These are phyloP conservation scores for Callocephalon fimbriatum DNA, from an alignment of 2,113 vertebrate genomes.

Conservation along the genomic window DNA sequence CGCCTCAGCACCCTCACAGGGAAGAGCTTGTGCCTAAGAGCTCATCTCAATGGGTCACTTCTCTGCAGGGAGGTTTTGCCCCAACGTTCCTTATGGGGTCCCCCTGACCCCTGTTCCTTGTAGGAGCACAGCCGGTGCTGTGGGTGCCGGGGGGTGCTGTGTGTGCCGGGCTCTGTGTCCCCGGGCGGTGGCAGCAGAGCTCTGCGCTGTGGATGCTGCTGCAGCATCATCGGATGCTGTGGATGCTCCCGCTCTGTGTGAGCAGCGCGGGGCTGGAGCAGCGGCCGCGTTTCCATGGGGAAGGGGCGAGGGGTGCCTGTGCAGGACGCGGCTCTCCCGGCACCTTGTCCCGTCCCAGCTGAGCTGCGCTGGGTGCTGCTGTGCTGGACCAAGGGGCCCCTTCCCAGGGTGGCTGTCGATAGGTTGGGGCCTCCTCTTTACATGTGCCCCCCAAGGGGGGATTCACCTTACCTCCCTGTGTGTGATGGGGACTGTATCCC, in stretches of 20 bases:
- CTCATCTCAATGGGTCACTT: background rate
- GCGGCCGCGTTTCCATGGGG: fast-evolving
- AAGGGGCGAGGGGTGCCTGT: fast-evolving
- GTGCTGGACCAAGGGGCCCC: too few relatives aligned
- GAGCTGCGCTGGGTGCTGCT: background rate
- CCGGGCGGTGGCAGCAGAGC: constrained; percentile 52
- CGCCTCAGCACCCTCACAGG: background rate
- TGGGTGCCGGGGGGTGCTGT: background rate
- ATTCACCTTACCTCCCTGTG: fast-evolving
- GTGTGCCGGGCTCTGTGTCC: background rate
- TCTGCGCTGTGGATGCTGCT: background rate
- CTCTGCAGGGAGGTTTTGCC: background rate
- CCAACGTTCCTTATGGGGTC: too few relatives aligned
- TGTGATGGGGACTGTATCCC: fast-evolving
- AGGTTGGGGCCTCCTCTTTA: background rate
- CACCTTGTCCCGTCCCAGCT: background rate
- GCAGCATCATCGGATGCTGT: background rate
- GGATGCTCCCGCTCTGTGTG: background rate
- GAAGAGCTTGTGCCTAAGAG: background rate
- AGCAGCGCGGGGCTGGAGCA: background rate
- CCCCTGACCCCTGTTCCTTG: fast-evolving
- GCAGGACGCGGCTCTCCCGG: background rate
- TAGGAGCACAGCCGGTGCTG: background rate
- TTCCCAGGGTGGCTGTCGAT: background rate
- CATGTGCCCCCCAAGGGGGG: too few relatives aligned